These are phyloP conservation scores for Holocentrus rufus DNA, from an alignment of 2,797 vertebrate species.

Conservation along the genomic window DNA sequence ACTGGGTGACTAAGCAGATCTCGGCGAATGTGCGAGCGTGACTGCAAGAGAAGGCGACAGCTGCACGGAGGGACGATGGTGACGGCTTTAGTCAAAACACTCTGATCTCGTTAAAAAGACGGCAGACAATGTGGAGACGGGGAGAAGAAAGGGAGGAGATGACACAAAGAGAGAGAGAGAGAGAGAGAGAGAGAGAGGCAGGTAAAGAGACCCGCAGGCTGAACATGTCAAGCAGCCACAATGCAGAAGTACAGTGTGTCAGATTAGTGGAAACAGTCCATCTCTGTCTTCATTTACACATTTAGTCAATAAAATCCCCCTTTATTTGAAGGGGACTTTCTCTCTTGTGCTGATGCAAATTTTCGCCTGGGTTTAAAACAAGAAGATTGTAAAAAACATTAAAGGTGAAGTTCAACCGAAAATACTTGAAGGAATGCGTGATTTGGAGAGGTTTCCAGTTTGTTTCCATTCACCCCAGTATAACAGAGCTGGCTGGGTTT, in stretches of 20 bases:
- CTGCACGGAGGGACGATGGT: too few species aligned
- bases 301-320: constrained; percentile 27
- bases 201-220: background rate
- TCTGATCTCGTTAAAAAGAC: background rate
- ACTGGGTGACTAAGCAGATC: background rate
- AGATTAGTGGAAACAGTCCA: background rate
- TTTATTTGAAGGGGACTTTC: constrained; percentile 10
- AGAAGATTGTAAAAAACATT: too few species aligned
- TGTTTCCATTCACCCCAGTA: background rate
- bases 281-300: background rate
- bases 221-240: background rate
- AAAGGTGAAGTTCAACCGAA: too few species aligned
- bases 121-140: background rate
- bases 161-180: constrained; percentile 1
- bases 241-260: background rate
- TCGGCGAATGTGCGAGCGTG: background rate
- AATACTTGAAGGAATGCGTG: too few species aligned
- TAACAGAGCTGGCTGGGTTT: too few species aligned
- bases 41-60: background rate
- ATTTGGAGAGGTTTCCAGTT: too few species aligned
- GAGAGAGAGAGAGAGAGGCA: background rate
- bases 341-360: background rate
- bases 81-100: too few species aligned
- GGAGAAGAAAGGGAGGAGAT: constrained; percentile 9
- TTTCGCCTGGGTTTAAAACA: too few species aligned